Conservation (phyloP, 2,888 invertebrate species). For the Sialis lutaria region DNA sequence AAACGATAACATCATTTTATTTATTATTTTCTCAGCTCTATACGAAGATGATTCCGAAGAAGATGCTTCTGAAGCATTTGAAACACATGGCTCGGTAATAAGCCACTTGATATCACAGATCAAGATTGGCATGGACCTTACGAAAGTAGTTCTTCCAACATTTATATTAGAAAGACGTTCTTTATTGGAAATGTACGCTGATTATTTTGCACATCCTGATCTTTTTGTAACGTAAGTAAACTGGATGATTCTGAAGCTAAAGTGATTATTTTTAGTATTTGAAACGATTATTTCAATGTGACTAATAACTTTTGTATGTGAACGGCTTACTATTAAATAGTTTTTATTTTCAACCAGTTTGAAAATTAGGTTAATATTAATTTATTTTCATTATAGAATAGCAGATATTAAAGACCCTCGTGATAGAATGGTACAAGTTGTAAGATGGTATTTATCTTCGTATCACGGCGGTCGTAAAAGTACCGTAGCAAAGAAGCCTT, state of each 20-base stretch:
- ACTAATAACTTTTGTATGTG: too few relatives aligned
- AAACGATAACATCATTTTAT: conserved; percentile 6
- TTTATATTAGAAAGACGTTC: conserved; percentile 96
- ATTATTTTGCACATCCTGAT: conserved; percentile 99
- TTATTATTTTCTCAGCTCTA: conserved; percentile 41
- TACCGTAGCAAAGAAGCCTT: conserved; percentile 95
- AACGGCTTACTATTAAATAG: not conserved
- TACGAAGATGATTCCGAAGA: conserved; percentile 84
- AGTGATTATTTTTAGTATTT: too few relatives aligned
- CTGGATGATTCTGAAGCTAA: not conserved
- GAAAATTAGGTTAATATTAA: not conserved
- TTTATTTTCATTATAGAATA: conserved; percentile 34
- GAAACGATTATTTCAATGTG: too few relatives aligned
- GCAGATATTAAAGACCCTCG: conserved; percentile 70
- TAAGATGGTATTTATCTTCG: conserved; percentile 94
- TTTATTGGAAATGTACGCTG: conserved; percentile 98
- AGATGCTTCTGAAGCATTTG: conserved; percentile 80
- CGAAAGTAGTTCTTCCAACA: conserved; percentile 95
- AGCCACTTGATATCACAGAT: conserved; percentile 94
- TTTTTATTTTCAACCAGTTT: not conserved
- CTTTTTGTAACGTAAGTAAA: conserved; percentile 65
- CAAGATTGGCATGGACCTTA: conserved; percentile 98
- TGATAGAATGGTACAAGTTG: conserved; percentile 86
- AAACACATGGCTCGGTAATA: conserved; percentile 93
- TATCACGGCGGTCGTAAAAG: conserved; percentile 97